These are phyloP conservation scores for Notodonta ziczac DNA, from an alignment of 2,888 invertebrate species.

Conservation along the genomic window DNA sequence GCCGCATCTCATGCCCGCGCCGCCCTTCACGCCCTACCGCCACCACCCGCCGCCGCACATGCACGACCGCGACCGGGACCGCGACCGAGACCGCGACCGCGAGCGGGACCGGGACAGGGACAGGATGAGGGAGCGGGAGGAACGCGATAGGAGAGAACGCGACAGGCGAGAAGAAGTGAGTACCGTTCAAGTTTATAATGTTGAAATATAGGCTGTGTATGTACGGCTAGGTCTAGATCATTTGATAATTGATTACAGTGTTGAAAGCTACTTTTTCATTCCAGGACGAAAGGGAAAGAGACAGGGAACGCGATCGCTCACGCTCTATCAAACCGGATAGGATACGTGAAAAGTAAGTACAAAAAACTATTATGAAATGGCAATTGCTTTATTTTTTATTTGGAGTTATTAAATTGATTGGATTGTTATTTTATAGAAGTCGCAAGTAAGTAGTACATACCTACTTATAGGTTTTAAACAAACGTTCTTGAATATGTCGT, in stretches of 20 bases:
- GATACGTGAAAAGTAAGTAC: slow-evolving; percentile 84
- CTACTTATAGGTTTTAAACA: background rate
- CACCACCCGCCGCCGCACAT: slow-evolving; percentile 56
- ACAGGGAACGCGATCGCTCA: slow-evolving; percentile 81
- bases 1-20: slow-evolving; percentile 56
- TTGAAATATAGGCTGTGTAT: no score
- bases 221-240: no score
- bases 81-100: slow-evolving; percentile 69
- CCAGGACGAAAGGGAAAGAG: slow-evolving; percentile 78
- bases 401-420: background rate
- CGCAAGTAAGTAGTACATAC: slow-evolving; percentile 9
- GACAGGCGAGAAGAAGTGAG: slow-evolving; percentile 71
- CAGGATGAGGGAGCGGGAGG: slow-evolving; percentile 56
- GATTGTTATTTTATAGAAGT: slow-evolving; percentile 10
- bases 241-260: background rate
- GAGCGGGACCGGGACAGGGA: slow-evolving; percentile 46
- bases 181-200: slow-evolving; percentile 1
- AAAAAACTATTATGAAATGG: background rate
- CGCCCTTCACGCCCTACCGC: slow-evolving; percentile 61
- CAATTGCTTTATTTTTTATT: slow-evolving; percentile 1
- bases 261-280: slow-evolving; percentile 16
- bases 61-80: slow-evolving; percentile 69
- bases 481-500: background rate
- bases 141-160: slow-evolving; percentile 63
- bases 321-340: slow-evolving; percentile 86